These are phyloP conservation scores for Vanessa cardui DNA, from an alignment of 2,888 invertebrate species.

Conservation along the genomic window DNA sequence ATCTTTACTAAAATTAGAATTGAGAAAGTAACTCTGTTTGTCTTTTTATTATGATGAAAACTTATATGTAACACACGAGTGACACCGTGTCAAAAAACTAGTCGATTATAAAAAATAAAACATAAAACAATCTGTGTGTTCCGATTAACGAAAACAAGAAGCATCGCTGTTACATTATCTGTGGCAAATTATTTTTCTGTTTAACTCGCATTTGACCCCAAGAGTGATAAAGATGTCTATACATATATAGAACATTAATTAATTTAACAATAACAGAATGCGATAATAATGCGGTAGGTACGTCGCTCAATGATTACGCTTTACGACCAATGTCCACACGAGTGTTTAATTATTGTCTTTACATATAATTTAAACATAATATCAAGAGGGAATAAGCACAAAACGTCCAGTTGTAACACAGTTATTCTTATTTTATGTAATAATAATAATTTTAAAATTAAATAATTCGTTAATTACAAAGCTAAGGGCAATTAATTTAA, in stretches of 20 bases:
- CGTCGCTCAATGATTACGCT: neutral
- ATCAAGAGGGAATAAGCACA: neutral
- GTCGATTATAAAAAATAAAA: neutral
- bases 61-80: too few relatives aligned
- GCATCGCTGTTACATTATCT: conserved; percentile 68
- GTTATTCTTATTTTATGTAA: too few relatives aligned
- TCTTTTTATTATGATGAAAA: too few relatives aligned
- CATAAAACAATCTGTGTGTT: conserved; percentile 9
- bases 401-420: too few relatives aligned
- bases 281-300: conserved; percentile 40
- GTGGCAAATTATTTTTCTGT: conserved; percentile 79
- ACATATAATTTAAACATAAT: neutral
- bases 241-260: conserved; percentile 51
- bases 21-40: too few relatives aligned
- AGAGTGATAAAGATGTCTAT: conserved; percentile 51
- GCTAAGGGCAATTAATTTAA: too few relatives aligned
- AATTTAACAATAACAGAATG: conserved; percentile 52
- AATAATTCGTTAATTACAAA: too few relatives aligned
- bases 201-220: conserved; percentile 64
- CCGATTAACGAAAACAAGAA: conserved; percentile 34
- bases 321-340: neutral
- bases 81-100: too few relatives aligned
- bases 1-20: too few relatives aligned
- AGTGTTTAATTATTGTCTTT: conserved; percentile 6
- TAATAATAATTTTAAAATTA: too few relatives aligned